Conservation (phyloP, 1,140 invertebrate genomes). For the Drosophila sechellia region DNA sequence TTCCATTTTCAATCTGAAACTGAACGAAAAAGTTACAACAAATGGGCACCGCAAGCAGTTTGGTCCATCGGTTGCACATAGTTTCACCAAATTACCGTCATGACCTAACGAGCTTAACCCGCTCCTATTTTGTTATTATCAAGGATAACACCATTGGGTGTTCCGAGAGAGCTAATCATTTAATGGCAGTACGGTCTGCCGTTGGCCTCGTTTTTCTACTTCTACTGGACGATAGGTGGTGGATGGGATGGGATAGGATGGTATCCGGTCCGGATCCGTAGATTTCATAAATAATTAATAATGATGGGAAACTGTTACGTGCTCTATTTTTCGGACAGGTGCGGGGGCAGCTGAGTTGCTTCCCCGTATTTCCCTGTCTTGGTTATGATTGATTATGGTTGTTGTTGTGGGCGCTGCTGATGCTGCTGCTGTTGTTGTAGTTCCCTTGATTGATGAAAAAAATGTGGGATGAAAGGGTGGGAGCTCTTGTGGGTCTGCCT, state of each 20-base stretch:
- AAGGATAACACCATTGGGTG: constrained; percentile 17
- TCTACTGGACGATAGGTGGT: not conserved
- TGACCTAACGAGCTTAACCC: constrained; percentile 34
- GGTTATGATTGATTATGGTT: constrained; percentile 72
- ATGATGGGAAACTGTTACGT: constrained; percentile 64
- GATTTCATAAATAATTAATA: constrained; percentile 76
- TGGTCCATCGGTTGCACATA: not conserved
- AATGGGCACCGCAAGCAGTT: not conserved
- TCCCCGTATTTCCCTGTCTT: constrained; percentile 2
- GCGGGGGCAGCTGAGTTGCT: constrained; percentile 3
- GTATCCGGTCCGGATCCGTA: not conserved
- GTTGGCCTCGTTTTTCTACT: constrained; percentile 13
- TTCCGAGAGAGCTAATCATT: constrained; percentile 57
- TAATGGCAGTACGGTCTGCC: constrained; percentile 50
- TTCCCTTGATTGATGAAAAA: constrained; percentile 69
- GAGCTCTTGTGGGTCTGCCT: not conserved
- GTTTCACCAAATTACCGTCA: constrained; percentile 26
- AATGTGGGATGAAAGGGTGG: not conserved
- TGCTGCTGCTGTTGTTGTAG: constrained; percentile 9
- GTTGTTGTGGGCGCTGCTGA: not conserved
- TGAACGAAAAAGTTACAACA: not conserved
- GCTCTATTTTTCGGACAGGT: constrained; percentile 43
- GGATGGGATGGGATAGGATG: not conserved
- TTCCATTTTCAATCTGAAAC: not conserved
- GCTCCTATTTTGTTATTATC: constrained; percentile 9